phyloP scores from a whole-genome alignment of 2,888 invertebrate species.

The Hydraecia micacea region DNA sequence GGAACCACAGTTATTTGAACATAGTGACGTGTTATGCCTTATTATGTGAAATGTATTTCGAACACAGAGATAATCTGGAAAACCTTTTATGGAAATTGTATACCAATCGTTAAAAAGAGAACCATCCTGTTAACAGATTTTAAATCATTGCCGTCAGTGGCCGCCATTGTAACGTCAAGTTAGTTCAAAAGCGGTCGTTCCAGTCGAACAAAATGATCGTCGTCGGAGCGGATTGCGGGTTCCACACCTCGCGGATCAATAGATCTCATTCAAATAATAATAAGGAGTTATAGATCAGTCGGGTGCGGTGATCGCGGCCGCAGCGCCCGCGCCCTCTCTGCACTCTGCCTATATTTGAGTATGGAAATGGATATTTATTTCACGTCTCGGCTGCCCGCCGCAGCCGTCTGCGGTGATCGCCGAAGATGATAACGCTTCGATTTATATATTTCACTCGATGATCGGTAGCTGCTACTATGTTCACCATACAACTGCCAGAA shows the following conservation, averaged over 20 bases:
- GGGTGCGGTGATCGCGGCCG: constrained; percentile 67
- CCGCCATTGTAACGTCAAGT: constrained; percentile 89
- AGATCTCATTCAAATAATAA: constrained; percentile 90
- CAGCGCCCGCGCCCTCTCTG: constrained; percentile 75
- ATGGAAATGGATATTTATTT: constrained; percentile 90
- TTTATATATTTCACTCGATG: constrained; percentile 89
- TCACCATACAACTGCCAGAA: constrained; percentile 85
- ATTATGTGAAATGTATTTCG: constrained; percentile 82
- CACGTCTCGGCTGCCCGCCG: constrained; percentile 79
- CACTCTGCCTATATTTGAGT: constrained; percentile 82
- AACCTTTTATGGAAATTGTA: constrained; percentile 90
- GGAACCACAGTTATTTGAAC: constrained; percentile 65
- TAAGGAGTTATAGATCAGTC: constrained; percentile 90
- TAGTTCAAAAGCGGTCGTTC: constrained; percentile 89
- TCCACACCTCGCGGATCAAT: constrained; percentile 89
- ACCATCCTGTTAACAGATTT: constrained; percentile 90
- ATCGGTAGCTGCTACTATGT: constrained; percentile 84
- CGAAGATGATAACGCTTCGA: constrained; percentile 88
- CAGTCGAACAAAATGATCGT: constrained; percentile 90
- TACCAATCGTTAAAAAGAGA: constrained; percentile 90
- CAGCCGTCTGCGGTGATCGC: constrained; percentile 86
- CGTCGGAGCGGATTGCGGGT: constrained; percentile 84
- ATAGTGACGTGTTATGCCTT: constrained; percentile 79
- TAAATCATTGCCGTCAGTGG: constrained; percentile 90
- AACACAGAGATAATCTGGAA: constrained; percentile 85